Percentiles rank a stretch among this genome's conserved stretches.
These are phyloP conservation scores for Trachops cirrhosus DNA, from an alignment of 2,797 vertebrate species.

Conservation along the genomic window DNA sequence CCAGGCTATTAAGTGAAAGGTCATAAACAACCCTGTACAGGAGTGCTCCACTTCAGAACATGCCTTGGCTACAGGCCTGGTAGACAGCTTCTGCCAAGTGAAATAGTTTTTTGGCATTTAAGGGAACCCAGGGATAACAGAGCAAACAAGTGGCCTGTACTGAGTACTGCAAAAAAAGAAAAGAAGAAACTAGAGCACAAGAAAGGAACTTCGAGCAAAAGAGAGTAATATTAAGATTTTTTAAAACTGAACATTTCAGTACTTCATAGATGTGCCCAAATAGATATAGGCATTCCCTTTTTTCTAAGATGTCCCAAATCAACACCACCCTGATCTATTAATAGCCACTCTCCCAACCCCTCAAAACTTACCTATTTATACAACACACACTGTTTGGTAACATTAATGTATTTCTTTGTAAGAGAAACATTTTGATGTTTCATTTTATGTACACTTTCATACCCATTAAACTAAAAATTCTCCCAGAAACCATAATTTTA, in stretches of 20 bases:
- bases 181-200: neutral
- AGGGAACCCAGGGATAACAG: slow-evolving; percentile 53
- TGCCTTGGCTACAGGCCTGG: slow-evolving; percentile 22
- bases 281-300: neutral
- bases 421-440: neutral
- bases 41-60: slow-evolving; percentile 33
- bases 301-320: neutral
- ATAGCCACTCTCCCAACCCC: neutral
- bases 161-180: neutral
- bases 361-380: neutral
- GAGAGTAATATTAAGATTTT: neutral
- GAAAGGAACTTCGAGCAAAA: neutral
- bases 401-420: neutral
- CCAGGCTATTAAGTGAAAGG: slow-evolving; percentile 70
- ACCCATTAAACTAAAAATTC: neutral
- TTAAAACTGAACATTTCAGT: neutral
- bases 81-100: neutral
- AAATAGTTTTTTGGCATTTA: slow-evolving; percentile 59
- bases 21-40: slow-evolving; percentile 63
- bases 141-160: slow-evolving; percentile 16
- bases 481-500: neutral
- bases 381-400: neutral
- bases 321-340: neutral
- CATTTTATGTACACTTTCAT: neutral
- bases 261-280: neutral